phyloP scores from a whole-genome alignment of 2,797 vertebrate species.

The Adelosebastes latens region DNA sequence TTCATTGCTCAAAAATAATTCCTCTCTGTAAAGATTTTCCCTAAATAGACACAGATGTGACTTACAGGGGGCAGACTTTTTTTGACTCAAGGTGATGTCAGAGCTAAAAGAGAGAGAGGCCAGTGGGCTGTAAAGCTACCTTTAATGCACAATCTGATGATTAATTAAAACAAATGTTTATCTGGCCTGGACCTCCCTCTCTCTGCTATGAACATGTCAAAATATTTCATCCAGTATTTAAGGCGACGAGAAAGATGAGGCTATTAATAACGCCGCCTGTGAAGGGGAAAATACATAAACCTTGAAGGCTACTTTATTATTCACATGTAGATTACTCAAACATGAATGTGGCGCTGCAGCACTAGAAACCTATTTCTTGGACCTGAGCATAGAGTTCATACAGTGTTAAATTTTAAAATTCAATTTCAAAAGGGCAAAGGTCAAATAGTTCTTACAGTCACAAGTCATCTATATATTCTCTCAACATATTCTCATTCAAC shows the following conservation, averaged over 20 bases:
- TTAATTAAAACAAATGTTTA: conserved; percentile 82
- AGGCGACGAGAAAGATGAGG: conserved; percentile 74
- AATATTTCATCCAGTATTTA: conserved; percentile 79
- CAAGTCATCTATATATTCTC: neutral
- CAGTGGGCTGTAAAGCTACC: conserved; percentile 45
- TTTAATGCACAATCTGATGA: conserved; percentile 71
- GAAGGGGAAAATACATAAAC: conserved; percentile 77
- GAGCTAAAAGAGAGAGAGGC: conserved; percentile 31
- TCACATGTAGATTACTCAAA: conserved; percentile 81
- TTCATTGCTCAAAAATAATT: conserved; percentile 67
- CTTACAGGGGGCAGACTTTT: conserved; percentile 41
- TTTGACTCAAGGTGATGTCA: conserved; percentile 52
- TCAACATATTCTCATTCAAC: too few relatives aligned
- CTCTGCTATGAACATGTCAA: conserved; percentile 75
- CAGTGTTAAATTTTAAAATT: conserved; percentile 18
- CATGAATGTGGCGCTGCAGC: conserved; percentile 43
- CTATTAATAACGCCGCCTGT: conserved; percentile 78
- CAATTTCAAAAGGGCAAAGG: conserved; percentile 12
- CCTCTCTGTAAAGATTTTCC: conserved; percentile 62
- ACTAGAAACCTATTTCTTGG: conserved; percentile 39
- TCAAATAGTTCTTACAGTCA: conserved; percentile 6
- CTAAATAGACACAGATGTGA: conserved; percentile 68
- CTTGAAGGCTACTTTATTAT: conserved; percentile 81
- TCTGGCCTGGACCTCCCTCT: conserved; percentile 65
- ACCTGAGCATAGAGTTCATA: neutral